Percentiles rank a stretch among this genome's conserved stretches.
Conservation (phyloP, 1,140 invertebrate species). For the Euura saliciscinereae region DNA sequence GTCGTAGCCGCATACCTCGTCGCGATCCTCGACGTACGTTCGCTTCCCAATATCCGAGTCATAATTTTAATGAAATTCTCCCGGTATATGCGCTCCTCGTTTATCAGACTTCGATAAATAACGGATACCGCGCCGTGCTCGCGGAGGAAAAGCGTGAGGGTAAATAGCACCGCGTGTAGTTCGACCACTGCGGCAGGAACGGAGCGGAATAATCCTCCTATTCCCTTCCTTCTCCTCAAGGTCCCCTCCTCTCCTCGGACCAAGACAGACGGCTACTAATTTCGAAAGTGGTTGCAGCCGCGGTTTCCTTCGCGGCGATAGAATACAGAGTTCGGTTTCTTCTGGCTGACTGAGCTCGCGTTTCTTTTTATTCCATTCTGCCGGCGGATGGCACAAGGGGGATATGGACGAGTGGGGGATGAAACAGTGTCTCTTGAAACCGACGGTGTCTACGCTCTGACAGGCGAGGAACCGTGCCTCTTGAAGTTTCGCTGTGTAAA, state of each 20-base stretch:
- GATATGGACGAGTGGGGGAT: constrained; percentile 17
- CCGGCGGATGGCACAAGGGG: constrained; percentile 11
- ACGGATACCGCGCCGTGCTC: background rate
- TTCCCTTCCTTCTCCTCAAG: background rate
- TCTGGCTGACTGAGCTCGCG: background rate
- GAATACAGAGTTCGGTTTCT: constrained; percentile 16
- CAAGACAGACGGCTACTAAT: constrained; percentile 30
- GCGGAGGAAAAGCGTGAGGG: constrained; percentile 10
- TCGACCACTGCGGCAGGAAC: too few relatives aligned
- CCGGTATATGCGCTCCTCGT: constrained; percentile 33
- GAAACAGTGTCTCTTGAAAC: background rate
- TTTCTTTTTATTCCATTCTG: too few relatives aligned
- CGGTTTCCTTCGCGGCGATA: constrained; percentile 15
- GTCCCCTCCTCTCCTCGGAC: background rate
- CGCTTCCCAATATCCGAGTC: constrained; percentile 44
- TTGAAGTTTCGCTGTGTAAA: background rate
- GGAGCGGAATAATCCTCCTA: too few relatives aligned
- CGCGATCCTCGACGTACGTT: constrained; percentile 31
- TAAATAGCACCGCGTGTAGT: too few relatives aligned
- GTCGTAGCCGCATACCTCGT: constrained; percentile 1
- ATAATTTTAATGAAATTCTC: constrained; percentile 54
- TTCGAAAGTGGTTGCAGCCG: constrained; percentile 25
- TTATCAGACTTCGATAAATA: constrained; percentile 42
- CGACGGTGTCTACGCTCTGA: background rate
- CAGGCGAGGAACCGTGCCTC: background rate